phyloP scores from a whole-genome alignment of 1,140 invertebrate genomes.

The Meloidogyne floridensis region DNA sequence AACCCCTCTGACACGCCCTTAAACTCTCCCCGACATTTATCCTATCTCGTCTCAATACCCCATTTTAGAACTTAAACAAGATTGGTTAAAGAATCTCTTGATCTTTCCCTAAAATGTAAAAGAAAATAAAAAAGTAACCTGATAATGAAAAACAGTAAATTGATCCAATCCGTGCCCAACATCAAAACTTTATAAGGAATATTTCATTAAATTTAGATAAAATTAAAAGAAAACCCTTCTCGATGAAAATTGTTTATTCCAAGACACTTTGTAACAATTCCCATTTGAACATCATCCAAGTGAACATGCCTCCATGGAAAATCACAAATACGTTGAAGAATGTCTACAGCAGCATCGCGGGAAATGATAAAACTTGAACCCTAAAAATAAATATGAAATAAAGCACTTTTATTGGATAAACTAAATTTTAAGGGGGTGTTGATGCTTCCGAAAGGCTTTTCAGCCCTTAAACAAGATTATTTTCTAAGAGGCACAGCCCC shows the following conservation, averaged over 20 bases:
- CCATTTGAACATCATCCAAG: slow-evolving; percentile 64
- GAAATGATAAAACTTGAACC: slow-evolving; percentile 61
- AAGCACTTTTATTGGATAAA: no score
- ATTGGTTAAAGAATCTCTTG: not conserved
- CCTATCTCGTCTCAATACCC: no score
- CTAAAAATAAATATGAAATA: slow-evolving; percentile 37
- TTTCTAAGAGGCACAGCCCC: no score
- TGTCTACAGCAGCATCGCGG: slow-evolving; percentile 41
- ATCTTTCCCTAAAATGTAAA: not conserved
- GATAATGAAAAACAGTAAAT: slow-evolving; percentile 65
- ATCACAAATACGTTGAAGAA: slow-evolving; percentile 58
- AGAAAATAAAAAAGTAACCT: slow-evolving; percentile 23
- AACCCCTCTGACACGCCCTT: no score
- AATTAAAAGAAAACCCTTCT: slow-evolving; percentile 44
- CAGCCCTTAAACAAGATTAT: no score
- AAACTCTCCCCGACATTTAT: no score
- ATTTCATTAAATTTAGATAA: not conserved
- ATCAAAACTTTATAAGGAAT: slow-evolving; percentile 16
- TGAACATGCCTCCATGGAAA: slow-evolving; percentile 56
- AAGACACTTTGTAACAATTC: slow-evolving; percentile 59
- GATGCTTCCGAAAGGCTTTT: no score
- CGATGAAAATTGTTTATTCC: slow-evolving; percentile 54
- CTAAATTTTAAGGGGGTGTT: no score
- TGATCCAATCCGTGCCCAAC: slow-evolving; percentile 39
- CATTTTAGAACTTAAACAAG: no score